Evolutionary conservation across 2,113 vertebrate species (phyloP).

Genomic region (Brachyistius frenatus): DNA sequence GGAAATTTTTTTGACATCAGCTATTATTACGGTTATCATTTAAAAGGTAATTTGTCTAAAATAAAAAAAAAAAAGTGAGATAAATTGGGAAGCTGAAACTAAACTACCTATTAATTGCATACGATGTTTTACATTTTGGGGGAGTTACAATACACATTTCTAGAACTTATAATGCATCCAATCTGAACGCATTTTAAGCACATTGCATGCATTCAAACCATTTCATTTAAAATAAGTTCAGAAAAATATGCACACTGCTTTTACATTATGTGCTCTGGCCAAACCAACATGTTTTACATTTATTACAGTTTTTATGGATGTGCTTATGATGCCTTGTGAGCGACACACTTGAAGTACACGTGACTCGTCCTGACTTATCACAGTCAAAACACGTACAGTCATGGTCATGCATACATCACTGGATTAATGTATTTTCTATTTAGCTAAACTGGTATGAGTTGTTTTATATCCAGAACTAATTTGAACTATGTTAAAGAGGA

Average conservation of each 20-base stretch:
- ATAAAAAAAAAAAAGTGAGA: slow-evolving; percentile 27
- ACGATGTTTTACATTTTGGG: slow-evolving; percentile 8
- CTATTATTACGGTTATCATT: slow-evolving; percentile 23
- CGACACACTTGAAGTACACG: slow-evolving; percentile 9
- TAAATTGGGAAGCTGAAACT: background rate
- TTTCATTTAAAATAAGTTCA: slow-evolving; percentile 5
- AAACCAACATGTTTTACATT: background rate
- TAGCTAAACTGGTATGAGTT: background rate
- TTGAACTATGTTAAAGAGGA: slow-evolving; percentile 1
- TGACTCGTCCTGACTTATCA: background rate
- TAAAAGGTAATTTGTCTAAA: slow-evolving; percentile 11
- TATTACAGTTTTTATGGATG: slow-evolving; percentile 15
- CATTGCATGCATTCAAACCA: slow-evolving; percentile 32
- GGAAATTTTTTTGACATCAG: slow-evolving; percentile 33
- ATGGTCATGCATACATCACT: slow-evolving; percentile 35
- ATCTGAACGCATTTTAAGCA: slow-evolving; percentile 50
- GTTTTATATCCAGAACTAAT: slow-evolving; percentile 1
- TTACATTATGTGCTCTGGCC: too few relatives aligned
- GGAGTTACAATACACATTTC: slow-evolving; percentile 25
- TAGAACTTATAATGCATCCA: slow-evolving; percentile 18
- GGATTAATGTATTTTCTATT: background rate
- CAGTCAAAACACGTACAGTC: slow-evolving; percentile 24
- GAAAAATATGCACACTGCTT: slow-evolving; percentile 4
- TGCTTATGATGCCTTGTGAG: slow-evolving; percentile 43
- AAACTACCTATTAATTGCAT: slow-evolving; percentile 38